Base-by-base conservation (phyloP, 2,888 invertebrate genomes). In the Calameuta pallipes region DNA sequence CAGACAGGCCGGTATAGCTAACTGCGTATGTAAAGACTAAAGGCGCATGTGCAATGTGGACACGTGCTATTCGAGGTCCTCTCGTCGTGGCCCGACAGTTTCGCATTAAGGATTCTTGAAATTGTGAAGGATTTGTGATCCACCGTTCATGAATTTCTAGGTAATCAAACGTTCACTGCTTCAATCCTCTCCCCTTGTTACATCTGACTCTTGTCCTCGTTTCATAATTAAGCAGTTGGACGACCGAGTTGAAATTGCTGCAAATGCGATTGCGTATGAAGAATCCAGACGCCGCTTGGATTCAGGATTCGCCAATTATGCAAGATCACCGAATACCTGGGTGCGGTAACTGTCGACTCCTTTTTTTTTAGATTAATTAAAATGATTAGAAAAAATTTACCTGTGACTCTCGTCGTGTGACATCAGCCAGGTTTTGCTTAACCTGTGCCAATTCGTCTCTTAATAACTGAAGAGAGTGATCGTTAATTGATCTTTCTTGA, bases 391-490 rank as follows among this genome's bases (percentile, higher is more conserved):
- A 56, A 23, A 23, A 23, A 56, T 56, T 56, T 83, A 92, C 92
- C 89, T 96, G 96, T 1, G 95, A 95, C 86, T 97, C 96, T 76
- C 96, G 93, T 78, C 96, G 93, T 76, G 95, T 93, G 11, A 87
- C 76, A 84, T 97, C 97, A 3, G 95, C 94, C 13, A 97, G 92
- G 81, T 94, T 94, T 80, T 96, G 95, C 90, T 97, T 97, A 1
- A 96, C 92, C 77, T 96, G 93, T 0, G 94, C 94, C 75, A 97
- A 90, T 87, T 97, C 97, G 78, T 97, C 96, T 37, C 96, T 94
- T 31, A 97, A 90, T 56, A 96, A 93, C 87, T 94, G 94, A 82
- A 95, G 91, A 78, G 95, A 95, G 87, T 95, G 95, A 82, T 96
- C 96, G 80, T 93, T 93, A 75, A 95, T 93, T n/a, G 93, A 94